Percentiles rank a stretch among this genome's conserved stretches.
Evolutionary conservation across 2,888 invertebrate genomes (phyloP).

Genomic region (Anagyrus pseudococci): DNA sequence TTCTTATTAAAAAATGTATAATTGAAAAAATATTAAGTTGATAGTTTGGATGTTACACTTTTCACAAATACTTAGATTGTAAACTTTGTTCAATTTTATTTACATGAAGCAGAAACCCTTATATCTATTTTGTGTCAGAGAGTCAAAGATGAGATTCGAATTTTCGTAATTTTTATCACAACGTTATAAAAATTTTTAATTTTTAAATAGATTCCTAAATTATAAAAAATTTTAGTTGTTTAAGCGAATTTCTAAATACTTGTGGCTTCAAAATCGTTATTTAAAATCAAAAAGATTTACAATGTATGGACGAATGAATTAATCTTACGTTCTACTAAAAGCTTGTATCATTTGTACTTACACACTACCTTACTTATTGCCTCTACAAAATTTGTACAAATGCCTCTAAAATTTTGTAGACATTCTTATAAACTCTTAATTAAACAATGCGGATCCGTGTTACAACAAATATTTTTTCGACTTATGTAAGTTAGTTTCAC

Average conservation of each 20-base stretch:
- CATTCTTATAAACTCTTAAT: too few species aligned
- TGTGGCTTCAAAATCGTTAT: conserved; percentile 18
- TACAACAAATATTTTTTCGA: too few species aligned
- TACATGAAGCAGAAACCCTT: too few species aligned
- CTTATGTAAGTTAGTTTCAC: too few species aligned
- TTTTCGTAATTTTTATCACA: too few species aligned
- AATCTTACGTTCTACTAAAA: conserved; percentile 24
- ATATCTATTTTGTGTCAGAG: too few species aligned
- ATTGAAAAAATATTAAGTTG: too few species aligned
- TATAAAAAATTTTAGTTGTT: not conserved
- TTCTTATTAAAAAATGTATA: too few species aligned
- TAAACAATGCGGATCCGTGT: too few species aligned
- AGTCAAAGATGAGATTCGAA: conserved; percentile 7
- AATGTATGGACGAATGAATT: conserved; percentile 9
- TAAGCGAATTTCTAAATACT: conserved; percentile 7
- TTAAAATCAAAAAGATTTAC: conserved; percentile 5
- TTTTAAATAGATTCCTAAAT: conserved; percentile 3
- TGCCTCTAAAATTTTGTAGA: conserved; percentile 1
- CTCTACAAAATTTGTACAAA: conserved; percentile 18
- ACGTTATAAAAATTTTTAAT: not conserved
- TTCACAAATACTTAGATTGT: not conserved
- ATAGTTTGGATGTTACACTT: too few species aligned
- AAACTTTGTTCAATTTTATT: too few species aligned
- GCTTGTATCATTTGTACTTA: conserved; percentile 28
- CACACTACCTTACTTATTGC: conserved; percentile 17